Evolutionary conservation across 2,113 vertebrate genomes (phyloP).

Genomic region (Morone chrysops): DNA sequence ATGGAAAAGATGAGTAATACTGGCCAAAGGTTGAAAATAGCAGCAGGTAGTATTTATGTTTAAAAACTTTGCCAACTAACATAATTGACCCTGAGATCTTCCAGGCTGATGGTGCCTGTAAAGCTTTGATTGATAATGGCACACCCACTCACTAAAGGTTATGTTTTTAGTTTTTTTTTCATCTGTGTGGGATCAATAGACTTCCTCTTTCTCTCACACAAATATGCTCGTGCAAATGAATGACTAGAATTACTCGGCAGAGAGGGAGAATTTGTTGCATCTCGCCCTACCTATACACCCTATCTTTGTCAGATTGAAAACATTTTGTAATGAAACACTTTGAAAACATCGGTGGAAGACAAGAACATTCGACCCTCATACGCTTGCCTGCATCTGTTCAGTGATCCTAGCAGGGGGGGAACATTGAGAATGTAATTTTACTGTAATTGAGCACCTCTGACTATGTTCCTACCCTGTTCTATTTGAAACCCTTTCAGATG

Average conservation of each 20-base stretch:
- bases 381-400: not conserved
- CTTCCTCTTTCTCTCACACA: not conserved
- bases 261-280: no score
- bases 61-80: slow-evolving; percentile 17
- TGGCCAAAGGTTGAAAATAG: slow-evolving; percentile 25
- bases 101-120: not conserved
- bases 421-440: not conserved
- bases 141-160: slow-evolving; percentile 19
- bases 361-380: not conserved
- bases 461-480: not conserved
- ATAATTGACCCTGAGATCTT: slow-evolving; percentile 34
- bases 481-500: not conserved
- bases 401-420: not conserved
- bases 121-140: slow-evolving; percentile 45
- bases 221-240: not conserved
- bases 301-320: not conserved
- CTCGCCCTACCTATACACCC: not conserved
- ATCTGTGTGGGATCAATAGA: slow-evolving; percentile 18
- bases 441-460: not conserved
- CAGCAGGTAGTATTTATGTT: slow-evolving; percentile 40
- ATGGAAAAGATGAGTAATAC: slow-evolving; percentile 15
- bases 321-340: not conserved
- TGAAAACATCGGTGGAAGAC: not conserved
- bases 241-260: no score
- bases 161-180: slow-evolving; percentile 9